Evolutionary conservation across 1,140 invertebrate species (phyloP), one percentile per base, ranked within the genome.

Genomic region (Neocloeon triangulifer): DNA sequence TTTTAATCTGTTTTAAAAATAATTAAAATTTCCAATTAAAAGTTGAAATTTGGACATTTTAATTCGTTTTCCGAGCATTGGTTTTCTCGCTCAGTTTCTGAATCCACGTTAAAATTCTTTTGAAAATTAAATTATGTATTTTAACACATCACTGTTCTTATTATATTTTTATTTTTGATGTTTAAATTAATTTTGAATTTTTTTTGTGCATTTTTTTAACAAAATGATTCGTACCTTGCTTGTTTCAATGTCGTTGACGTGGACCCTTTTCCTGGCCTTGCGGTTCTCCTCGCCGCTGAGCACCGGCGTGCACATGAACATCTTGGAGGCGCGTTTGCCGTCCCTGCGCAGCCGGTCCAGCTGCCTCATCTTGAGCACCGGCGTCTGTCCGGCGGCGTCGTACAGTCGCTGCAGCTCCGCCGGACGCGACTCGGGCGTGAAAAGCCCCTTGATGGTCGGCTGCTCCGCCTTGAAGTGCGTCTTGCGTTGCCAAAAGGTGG

Each of bases 241-340:
- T 25, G 77, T 82, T 56, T 85, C 80, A 43, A 85, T 85, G 45
- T 84, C 79, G 38, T n/a, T n/a, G n/a, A 79, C 67, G 48, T 79
- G 70, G 19, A 74, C 63, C 38, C 64, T 64, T 41, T 67, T 58
- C 41, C 67, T 58, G 40, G 63, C 64, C 32, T 39, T 43, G 40
- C 27, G 40, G 2, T 38, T 40, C n/a, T n/a, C n/a, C n/a, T n/a
- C n/a, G 19, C 69, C 69, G 33, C 73, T 69, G 36, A 81, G 62
- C 13, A 82, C 65, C 17, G 76, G 75, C 32, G 76, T 76, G 52
- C 78, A 79, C 33, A 77, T 56, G 48, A 80, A 70, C 56, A 69
- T 52, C 45, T 59, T 53, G 35, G 60, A 62, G 32, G 50, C 49
- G 32, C 52, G 51, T 39, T 55, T 43, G 42, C 70, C 59, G 48